These are phyloP conservation scores for Discoglossus pictus DNA, from an alignment of 2,797 vertebrate species.

Conservation along the genomic window DNA sequence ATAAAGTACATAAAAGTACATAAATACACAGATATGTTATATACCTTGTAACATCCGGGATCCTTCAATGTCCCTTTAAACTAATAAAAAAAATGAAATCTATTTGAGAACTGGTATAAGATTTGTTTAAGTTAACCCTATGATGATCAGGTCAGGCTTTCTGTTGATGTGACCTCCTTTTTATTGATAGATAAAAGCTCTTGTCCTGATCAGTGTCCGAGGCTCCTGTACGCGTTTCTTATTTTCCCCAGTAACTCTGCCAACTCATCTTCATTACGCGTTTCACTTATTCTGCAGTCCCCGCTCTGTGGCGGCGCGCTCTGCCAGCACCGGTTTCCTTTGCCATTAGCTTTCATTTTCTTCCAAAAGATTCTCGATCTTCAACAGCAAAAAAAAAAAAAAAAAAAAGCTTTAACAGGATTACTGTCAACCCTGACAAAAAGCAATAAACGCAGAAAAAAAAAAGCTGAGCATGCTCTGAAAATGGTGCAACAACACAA, in stretches of 20 bases:
- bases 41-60: no score
- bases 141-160: no score
- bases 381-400: slow-evolving; percentile 36
- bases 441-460: slow-evolving; percentile 42
- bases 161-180: slow-evolving; percentile 13
- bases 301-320: slow-evolving; percentile 25
- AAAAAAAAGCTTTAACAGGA: slow-evolving; percentile 46
- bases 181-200: slow-evolving; percentile 19
- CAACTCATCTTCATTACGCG: slow-evolving; percentile 42
- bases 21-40: no score
- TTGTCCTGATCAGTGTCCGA: slow-evolving; percentile 28
- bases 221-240: slow-evolving; percentile 27
- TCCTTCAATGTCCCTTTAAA: no score
- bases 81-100: no score
- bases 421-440: slow-evolving; percentile 46
- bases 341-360: slow-evolving; percentile 42
- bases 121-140: no score
- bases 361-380: slow-evolving; percentile 42
- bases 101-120: no score
- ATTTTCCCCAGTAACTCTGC: slow-evolving; percentile 20
- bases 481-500: slow-evolving; percentile 44
- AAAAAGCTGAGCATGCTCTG: slow-evolving; percentile 34
- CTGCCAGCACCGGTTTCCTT: slow-evolving; percentile 44
- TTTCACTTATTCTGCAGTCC: slow-evolving; percentile 44
- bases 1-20: no score